Conservation (phyloP, 2,113 vertebrate species). For the Chlorodrepanis virens region DNA sequence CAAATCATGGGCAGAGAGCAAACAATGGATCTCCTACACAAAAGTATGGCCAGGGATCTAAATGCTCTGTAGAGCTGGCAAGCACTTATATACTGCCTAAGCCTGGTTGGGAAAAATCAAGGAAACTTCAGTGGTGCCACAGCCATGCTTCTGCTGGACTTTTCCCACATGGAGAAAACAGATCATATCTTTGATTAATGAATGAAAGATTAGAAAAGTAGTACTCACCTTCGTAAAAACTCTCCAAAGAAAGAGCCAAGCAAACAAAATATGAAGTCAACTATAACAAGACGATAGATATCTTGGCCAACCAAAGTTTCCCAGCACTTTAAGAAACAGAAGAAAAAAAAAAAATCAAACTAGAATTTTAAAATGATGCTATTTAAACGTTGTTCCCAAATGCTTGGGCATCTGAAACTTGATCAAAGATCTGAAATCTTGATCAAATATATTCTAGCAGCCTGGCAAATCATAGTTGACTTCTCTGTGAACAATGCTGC, state of each 20-base stretch:
- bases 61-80: background rate
- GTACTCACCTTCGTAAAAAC: conserved; percentile 87
- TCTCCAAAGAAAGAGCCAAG: conserved; percentile 90
- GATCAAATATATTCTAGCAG: background rate
- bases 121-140: background rate
- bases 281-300: conserved; percentile 87
- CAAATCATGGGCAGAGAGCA: background rate
- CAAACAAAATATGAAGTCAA: conserved; percentile 91
- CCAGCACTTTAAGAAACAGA: conserved; percentile 84
- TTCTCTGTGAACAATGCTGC: background rate
- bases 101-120: background rate
- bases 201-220: background rate
- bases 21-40: background rate
- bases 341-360: background rate
- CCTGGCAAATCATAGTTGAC: background rate
- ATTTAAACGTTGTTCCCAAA: background rate
- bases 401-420: background rate
- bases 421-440: background rate
- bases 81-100: background rate
- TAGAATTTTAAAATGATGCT: background rate
- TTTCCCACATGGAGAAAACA: background rate
- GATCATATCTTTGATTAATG: background rate
- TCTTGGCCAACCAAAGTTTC: conserved; percentile 90
- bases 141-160: background rate
- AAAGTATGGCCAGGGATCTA: background rate